Evolutionary conservation across 2,888 invertebrate species (phyloP).

Genomic region (Coelogynopora nodosa): DNA sequence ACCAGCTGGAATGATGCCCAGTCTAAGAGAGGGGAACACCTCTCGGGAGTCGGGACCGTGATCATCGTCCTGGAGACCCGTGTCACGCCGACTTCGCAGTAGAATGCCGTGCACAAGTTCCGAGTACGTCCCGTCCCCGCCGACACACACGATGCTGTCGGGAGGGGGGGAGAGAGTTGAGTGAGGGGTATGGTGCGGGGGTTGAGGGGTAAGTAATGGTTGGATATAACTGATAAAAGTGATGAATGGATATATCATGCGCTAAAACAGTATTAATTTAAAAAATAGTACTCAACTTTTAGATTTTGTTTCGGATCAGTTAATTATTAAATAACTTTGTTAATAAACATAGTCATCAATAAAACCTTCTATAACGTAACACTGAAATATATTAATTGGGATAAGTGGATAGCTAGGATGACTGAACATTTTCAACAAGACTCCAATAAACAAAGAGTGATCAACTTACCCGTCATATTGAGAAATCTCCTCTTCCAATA

Average conservation of each 20-base stretch:
- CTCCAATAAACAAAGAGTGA: not conserved
- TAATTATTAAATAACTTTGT: too few relatives aligned
- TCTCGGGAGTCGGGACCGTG: slow-evolving; percentile 60
- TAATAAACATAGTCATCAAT: too few relatives aligned
- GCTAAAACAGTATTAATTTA: too few relatives aligned
- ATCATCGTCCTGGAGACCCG: slow-evolving; percentile 65
- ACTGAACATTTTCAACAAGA: not conserved
- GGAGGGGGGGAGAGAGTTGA: slow-evolving; percentile 61
- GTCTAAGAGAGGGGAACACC: slow-evolving; percentile 58
- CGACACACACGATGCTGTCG: slow-evolving; percentile 74
- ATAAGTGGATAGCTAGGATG: too few relatives aligned
- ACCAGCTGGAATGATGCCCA: slow-evolving; percentile 68
- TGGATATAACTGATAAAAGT: too few relatives aligned
- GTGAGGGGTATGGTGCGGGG: too few relatives aligned
- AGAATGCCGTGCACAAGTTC: slow-evolving; percentile 74
- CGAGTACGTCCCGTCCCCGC: slow-evolving; percentile 80
- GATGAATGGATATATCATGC: too few relatives aligned
- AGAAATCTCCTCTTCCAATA: slow-evolving; percentile 35
- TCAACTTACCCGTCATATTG: slow-evolving; percentile 37
- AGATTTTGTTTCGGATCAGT: too few relatives aligned
- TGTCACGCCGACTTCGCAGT: slow-evolving; percentile 65
- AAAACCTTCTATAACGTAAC: too few relatives aligned
- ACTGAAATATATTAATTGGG: too few relatives aligned
- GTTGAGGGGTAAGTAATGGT: too few relatives aligned
- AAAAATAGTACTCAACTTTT: too few relatives aligned